Conservation (phyloP, 92 coral and sea anemone genomes). For the Parazoanthus atlanticus region DNA sequence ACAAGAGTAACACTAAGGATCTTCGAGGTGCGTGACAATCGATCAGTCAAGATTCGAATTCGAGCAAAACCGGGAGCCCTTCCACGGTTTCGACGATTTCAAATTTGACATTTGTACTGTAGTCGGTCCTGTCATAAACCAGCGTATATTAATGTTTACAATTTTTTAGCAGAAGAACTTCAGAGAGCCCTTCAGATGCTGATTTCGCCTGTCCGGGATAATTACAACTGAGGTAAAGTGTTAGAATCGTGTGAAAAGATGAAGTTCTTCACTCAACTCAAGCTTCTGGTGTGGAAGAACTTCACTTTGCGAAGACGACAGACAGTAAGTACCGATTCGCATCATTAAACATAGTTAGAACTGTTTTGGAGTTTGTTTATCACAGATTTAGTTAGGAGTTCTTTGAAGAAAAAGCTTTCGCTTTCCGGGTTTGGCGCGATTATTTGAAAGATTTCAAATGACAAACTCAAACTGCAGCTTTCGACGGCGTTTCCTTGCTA, state of each 20-base stretch:
- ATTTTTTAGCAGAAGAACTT: background rate
- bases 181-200: too few species aligned
- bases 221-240: background rate
- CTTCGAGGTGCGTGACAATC: constrained; percentile 25
- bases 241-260: constrained; percentile 29
- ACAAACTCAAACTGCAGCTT: background rate
- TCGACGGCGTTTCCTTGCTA: background rate
- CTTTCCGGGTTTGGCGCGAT: background rate
- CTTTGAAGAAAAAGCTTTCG: background rate
- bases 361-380: background rate
- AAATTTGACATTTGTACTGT: too few species aligned
- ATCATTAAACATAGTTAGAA: too few species aligned
- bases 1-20: constrained; percentile 39
- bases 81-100: background rate
- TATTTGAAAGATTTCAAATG: background rate
- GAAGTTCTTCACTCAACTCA: constrained; percentile 79
- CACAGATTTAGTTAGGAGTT: background rate
- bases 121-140: background rate
- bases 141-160: background rate
- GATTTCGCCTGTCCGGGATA: background rate
- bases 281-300: constrained; percentile 88
- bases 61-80: too few species aligned
- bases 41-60: too few species aligned
- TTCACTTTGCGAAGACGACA: constrained; percentile 91
- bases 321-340: constrained; percentile 61